Conservation (phyloP, 2,888 invertebrate species). For the Parnassius mnemosyne region DNA sequence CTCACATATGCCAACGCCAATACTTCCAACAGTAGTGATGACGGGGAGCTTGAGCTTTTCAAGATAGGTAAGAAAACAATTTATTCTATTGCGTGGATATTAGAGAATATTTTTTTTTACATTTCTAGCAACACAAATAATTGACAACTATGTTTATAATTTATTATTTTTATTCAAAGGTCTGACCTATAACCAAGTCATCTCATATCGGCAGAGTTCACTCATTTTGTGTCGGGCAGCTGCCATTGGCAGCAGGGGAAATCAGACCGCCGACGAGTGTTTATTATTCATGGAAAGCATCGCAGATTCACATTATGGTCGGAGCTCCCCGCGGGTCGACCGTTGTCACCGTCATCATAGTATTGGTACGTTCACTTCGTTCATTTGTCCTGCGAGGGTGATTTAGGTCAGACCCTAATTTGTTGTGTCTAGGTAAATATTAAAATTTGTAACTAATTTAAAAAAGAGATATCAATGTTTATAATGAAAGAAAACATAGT, state of each 20-base stretch:
- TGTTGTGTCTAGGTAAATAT: conserved; percentile 6
- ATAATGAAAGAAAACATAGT: no score
- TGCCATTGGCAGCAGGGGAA: conserved; percentile 55
- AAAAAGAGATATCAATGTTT: not conserved
- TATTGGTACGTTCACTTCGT: not conserved
- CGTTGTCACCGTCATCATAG: conserved; percentile 14
- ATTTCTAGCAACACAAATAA: no score
- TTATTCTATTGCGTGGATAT: no score
- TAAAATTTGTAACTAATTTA: not conserved
- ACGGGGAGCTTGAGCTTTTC: no score
- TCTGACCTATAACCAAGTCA: not conserved
- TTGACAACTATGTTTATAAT: no score
- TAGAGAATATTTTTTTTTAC: no score
- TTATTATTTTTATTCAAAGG: no score
- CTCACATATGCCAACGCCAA: no score
- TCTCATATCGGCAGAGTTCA: conserved; percentile 27
- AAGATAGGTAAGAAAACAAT: no score
- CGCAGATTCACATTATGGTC: conserved; percentile 20
- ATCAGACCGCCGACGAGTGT: conserved; percentile 46
- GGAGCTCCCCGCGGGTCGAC: conserved; percentile 1
- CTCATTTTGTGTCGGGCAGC: conserved; percentile 34
- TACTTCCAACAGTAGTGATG: no score
- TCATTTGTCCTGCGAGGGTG: conserved; percentile 7
- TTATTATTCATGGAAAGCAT: conserved; percentile 56
- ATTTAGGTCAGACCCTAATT: conserved; percentile 12